A percentile compares a stretch with the other conserved stretches of the same genome.
Evolutionary conservation across 2,113 vertebrate genomes (phyloP).

Genomic region (Clarias gariepinus): DNA sequence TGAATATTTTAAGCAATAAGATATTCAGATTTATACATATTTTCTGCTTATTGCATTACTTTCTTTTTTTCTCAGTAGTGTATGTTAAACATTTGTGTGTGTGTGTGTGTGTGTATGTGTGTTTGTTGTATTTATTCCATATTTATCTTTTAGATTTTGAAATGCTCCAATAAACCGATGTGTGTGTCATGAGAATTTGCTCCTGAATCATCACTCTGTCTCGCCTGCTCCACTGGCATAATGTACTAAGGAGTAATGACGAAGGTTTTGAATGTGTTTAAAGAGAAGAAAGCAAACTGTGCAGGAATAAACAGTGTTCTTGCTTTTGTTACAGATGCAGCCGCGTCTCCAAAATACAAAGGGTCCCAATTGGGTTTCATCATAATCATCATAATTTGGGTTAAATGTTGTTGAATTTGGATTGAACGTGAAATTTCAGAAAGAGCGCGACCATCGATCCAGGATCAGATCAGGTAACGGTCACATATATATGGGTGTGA

Average conservation of each 20-base stretch:
- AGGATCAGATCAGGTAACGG: not conserved
- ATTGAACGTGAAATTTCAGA: slow-evolving; percentile 22
- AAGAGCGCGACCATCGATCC: not conserved
- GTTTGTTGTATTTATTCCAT: slow-evolving; percentile 21
- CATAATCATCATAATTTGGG: slow-evolving; percentile 37
- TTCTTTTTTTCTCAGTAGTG: not conserved
- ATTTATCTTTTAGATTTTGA: slow-evolving; percentile 18
- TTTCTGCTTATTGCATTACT: not conserved
- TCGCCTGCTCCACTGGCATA: not conserved
- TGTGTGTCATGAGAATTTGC: not conserved
- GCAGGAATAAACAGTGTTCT: not conserved
- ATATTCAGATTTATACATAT: slow-evolving; percentile 22
- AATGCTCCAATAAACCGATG: slow-evolving; percentile 30
- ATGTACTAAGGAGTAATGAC: not conserved
- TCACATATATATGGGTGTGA: too few species aligned
- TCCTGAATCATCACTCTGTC: not conserved
- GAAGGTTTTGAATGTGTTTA: not conserved
- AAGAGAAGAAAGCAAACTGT: not conserved
- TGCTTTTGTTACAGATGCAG: not conserved
- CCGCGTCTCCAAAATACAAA: not conserved
- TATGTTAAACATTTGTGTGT: slow-evolving; percentile 22
- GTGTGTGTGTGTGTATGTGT: not conserved
- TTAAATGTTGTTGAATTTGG: slow-evolving; percentile 28
- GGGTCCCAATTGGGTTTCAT: slow-evolving; percentile 1
- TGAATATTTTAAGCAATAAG: slow-evolving; percentile 46